Evolutionary conservation across 2,797 vertebrate genomes (phyloP), one percentile per base, ranked within the genome.

Genomic region (Helicolenus hilgendorfi): DNA sequence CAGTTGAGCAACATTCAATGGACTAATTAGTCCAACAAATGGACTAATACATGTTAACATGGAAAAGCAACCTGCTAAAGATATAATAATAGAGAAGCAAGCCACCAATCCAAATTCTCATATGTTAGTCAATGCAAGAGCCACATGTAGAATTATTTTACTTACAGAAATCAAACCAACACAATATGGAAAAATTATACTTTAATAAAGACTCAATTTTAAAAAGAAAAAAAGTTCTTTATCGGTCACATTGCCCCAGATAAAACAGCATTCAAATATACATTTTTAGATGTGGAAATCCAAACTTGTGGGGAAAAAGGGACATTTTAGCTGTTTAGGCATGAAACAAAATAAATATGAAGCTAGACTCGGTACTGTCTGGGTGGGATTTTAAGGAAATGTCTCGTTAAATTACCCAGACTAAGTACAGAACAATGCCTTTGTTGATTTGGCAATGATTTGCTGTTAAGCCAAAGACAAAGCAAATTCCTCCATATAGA

Each of bases 381-480:
- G 73, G 77, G 83, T 88, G 69, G 86, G 88, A 84, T 91, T 83
- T 91, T 91, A 63, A 63, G 24, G 38, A 87, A 85, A 60, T 41
- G 74, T 67, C 70, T 72, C 64, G 15, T 83, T 80, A 75, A 86
- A 86, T 92, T 88, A 86, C 71, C 62, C 41, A 75, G 71, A 77
- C 72, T 87, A 89, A 87, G 86, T 68, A 70, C 60, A 86, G 53
- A 88, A 91, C 85, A 94, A 88, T 89, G 35, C 55, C 27, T 85
- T 81, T 91, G 89, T 87, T 89, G 85, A 93, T 89, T 91, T 75
- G 72, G 82, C 5, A 4, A 86, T 79, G 85, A 91, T 83, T 91
- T 79, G 62, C 63, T 77, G 83, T 88, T 92, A 91, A 95, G 77
- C 79, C 93, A 89, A 55, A 88, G 62, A 89, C 87, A 94, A 94